Percentiles rank a stretch among this genome's conserved stretches.
Evolutionary conservation across 2,888 invertebrate species (phyloP).

Genomic region (Shargacucullia verbasci): DNA sequence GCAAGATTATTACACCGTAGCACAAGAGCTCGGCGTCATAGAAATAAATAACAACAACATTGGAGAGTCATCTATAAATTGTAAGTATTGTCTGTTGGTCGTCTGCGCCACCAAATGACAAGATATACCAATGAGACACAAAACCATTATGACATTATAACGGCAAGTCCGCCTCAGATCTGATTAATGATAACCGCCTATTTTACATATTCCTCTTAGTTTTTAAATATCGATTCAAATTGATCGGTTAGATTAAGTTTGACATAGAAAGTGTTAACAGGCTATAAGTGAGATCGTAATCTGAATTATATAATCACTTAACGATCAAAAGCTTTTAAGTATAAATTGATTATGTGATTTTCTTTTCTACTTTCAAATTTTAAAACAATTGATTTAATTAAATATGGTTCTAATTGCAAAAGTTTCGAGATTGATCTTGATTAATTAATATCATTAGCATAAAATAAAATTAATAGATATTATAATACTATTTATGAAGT

Average conservation of each 20-base stretch:
- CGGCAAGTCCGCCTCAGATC: conserved; percentile 30
- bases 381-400: too few relatives aligned
- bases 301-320: too few relatives aligned
- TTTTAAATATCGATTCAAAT: neutral
- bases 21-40: conserved; percentile 43
- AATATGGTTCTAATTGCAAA: too few relatives aligned
- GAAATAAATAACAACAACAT: conserved; percentile 34
- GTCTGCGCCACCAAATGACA: conserved; percentile 44
- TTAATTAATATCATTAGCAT: too few relatives aligned
- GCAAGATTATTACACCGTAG: conserved; percentile 40
- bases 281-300: too few relatives aligned
- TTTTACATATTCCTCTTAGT: conserved; percentile 27
- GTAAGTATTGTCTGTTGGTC: conserved; percentile 43
- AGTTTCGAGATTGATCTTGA: too few relatives aligned
- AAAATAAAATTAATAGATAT: too few relatives aligned
- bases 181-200: conserved; percentile 44
- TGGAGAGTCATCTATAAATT: conserved; percentile 30
- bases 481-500: too few relatives aligned
- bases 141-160: conserved; percentile 38
- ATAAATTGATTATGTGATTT: too few relatives aligned
- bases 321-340: too few relatives aligned
- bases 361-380: too few relatives aligned
- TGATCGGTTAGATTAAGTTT: neutral
- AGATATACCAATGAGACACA: neutral
- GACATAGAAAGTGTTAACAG: neutral